Percentiles rank a stretch among this genome's conserved stretches.
phyloP scores from a whole-genome alignment of 2,113 vertebrate species.

The Phaethon lepturus region DNA sequence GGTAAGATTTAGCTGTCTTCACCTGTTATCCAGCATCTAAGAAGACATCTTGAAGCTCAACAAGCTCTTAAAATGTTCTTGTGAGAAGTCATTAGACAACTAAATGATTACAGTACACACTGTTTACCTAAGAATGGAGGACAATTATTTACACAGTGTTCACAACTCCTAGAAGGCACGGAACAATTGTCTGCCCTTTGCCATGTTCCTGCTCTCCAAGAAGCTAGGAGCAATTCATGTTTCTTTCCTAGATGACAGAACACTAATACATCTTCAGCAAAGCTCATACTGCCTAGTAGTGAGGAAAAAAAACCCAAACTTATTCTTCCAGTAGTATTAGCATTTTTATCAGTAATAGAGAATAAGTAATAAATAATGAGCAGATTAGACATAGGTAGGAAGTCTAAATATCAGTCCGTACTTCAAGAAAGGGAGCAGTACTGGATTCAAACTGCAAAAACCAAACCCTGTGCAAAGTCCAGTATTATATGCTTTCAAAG shows the following conservation, averaged over 20 bases:
- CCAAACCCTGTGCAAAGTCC: neutral
- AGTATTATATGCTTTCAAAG: neutral
- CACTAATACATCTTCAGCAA: neutral
- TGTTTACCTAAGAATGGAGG: neutral
- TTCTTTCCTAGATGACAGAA: neutral
- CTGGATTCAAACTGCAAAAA: neutral
- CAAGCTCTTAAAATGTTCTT: neutral
- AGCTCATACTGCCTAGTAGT: neutral
- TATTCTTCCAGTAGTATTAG: neutral
- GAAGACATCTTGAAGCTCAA: neutral
- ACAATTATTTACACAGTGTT: neutral
- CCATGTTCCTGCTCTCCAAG: neutral
- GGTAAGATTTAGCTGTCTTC: neutral
- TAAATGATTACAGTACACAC: neutral
- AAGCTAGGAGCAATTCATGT: neutral
- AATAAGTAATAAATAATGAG: neutral
- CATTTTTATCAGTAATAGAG: neutral
- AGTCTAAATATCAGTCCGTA: neutral
- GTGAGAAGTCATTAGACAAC: neutral
- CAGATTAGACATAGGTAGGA: neutral
- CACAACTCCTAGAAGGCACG: neutral
- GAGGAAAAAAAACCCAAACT: neutral
- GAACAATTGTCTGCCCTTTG: neutral
- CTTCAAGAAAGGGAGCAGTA: neutral
- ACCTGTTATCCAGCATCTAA: neutral